Conservation (phyloP, 2,113 vertebrate species). For the Heptranchias perlo region DNA sequence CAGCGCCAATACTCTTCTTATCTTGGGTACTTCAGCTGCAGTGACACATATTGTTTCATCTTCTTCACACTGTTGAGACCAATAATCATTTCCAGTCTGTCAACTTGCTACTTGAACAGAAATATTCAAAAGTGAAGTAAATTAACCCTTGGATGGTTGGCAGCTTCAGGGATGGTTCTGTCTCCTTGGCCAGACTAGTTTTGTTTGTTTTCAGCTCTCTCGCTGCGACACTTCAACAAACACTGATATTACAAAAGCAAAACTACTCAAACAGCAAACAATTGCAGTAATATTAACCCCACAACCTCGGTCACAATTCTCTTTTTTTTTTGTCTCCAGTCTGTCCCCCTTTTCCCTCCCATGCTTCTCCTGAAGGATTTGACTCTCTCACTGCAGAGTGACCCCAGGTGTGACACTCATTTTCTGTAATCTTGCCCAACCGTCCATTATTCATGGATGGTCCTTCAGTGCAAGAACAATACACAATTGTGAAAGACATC, state of each 20-base stretch:
- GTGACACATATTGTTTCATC: not conserved
- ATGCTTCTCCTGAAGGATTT: not conserved
- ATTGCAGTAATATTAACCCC: not conserved
- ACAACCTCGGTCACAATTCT: not conserved
- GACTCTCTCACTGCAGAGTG: not conserved
- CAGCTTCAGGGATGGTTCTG: not conserved
- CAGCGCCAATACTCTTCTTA: not conserved
- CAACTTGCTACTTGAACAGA: not conserved
- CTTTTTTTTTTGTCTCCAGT: not conserved
- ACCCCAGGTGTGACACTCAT: not conserved
- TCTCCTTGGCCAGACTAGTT: not conserved
- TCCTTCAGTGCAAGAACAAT: not conserved
- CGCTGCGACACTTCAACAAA: not conserved
- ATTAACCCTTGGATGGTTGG: not conserved
- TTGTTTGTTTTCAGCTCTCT: not conserved
- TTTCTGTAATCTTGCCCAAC: not conserved
- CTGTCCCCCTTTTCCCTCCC: not conserved
- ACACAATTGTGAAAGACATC: not conserved
- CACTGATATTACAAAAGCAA: not conserved
- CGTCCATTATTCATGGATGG: not conserved
- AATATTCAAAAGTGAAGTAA: not conserved
- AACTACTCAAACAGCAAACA: not conserved
- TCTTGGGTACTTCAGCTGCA: not conserved
- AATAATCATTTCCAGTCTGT: not conserved
- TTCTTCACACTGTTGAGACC: not conserved